These are phyloP conservation scores for Hemicentrotus pulcherrimus DNA, from an alignment of 35 echinoderm and acorn worm species.

Conservation along the genomic window DNA sequence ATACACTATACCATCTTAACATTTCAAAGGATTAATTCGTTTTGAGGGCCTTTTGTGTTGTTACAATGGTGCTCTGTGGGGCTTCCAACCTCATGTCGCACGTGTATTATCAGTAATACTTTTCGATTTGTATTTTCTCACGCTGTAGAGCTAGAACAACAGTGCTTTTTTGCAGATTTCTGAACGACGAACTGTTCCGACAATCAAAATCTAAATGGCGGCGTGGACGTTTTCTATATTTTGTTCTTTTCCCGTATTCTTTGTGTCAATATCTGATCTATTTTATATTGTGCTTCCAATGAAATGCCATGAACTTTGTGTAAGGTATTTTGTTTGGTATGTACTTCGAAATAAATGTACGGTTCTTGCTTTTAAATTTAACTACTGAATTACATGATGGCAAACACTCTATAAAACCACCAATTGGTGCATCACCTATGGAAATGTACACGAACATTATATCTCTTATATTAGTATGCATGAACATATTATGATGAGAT, in stretches of 20 bases:
- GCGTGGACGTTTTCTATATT: neutral
- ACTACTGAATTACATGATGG: too few relatives aligned
- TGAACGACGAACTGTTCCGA: too few relatives aligned
- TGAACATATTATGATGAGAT: too few relatives aligned
- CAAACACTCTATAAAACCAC: too few relatives aligned
- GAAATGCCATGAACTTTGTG: neutral
- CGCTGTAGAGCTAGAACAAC: neutral
- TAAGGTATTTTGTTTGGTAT: neutral
- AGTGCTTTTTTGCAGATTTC: neutral
- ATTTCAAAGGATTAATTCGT: neutral
- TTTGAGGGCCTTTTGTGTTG: neutral
- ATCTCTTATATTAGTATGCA: too few relatives aligned
- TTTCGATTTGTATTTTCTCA: neutral
- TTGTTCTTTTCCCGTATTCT: neutral
- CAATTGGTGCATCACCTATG: too few relatives aligned
- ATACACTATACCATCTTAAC: too few relatives aligned
- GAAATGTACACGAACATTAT: too few relatives aligned
- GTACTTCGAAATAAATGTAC: too few relatives aligned
- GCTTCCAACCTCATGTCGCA: neutral
- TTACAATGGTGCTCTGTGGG: neutral
- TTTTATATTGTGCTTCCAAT: conserved; percentile 1
- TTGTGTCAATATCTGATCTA: neutral
- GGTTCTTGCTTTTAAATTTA: too few relatives aligned
- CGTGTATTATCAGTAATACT: neutral
- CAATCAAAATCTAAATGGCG: too few relatives aligned